A percentile compares a stretch with the other conserved stretches of the same genome.
These are phyloP conservation scores for Collichthys lucidus DNA, from an alignment of 2,113 vertebrate species.

Conservation along the genomic window DNA sequence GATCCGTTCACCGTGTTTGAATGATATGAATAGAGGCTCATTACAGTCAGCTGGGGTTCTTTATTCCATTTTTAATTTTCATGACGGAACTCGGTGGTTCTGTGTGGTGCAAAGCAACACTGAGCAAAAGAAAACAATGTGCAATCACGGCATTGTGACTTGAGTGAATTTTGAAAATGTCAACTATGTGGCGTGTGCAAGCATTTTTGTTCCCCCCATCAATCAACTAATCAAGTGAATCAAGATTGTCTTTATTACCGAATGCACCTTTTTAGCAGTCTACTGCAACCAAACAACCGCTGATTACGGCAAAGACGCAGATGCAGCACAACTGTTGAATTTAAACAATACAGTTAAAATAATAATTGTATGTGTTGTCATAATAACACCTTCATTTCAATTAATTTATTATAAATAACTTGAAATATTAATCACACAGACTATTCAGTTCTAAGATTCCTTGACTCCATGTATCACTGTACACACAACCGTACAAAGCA, in stretches of 20 bases:
- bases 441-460: too few species aligned
- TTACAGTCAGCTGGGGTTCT: background rate
- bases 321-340: background rate
- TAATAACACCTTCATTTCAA: background rate
- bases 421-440: too few species aligned
- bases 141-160: conserved; percentile 4
- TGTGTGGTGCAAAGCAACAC: background rate
- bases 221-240: conserved; percentile 22
- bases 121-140: conserved; percentile 9
- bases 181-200: background rate
- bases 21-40: conserved; percentile 1
- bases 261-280: background rate
- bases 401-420: too few species aligned
- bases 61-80: background rate
- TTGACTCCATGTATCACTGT: too few species aligned
- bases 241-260: conserved; percentile 2
- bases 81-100: background rate
- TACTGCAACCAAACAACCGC: background rate
- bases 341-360: background rate
- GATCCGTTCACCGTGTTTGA: background rate
- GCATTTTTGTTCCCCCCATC: background rate
- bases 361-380: background rate
- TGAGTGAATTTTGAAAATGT: background rate
- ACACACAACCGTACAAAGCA: too few species aligned
- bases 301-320: background rate